Base-by-base conservation (phyloP, 92 coral and sea anemone genomes). In the Actinostola sp. region DNA sequence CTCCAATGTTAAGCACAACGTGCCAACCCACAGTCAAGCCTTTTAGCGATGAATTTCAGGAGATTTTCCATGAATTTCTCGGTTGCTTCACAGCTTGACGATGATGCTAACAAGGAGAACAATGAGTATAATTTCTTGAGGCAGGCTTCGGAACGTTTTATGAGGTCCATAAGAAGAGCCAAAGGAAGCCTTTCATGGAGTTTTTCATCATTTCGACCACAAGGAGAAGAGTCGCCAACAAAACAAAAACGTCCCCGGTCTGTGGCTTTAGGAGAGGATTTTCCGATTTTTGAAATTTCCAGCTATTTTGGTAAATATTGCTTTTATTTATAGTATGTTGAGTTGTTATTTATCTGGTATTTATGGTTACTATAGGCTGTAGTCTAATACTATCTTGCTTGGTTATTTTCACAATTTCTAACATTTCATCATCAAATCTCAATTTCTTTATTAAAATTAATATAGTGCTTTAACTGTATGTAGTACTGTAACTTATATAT, bases 111-210 rank as follows among this genome's bases (percentile, higher is more conserved):
- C 61, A 86, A 82, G 55, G 84, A 64, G 17, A 66, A 34, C 52
- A 69, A 61, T 66, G 69, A 85, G 24, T 70, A 30, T 67, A 86
- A 82, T 67, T 79, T 91, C 63, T 79, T 91, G 38, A 71, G 97
- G 17, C 88, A 81, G 58, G 85, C 89, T 39, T 91, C 97, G 2
- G 81, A 69, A n/a, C 79, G 88, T 17, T 79, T 91, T 24, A 73
- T 91, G 43, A 72, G 82, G 23, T 91, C 97, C 55, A 66, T 91
- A 14, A 76, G 89, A 60, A 67, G 78, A 34, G 92, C 88, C 0
- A 87, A 77, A 54, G 83, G 88, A 30, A 91, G 84, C 52, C 20
- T 91, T 20, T 83, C 97, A 45, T 88, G 92, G 76, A 91, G 97
- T 45, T 72, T 91, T 35, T 87, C 87, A 0, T 83, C 89, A 44